Evolutionary conservation across 2,888 invertebrate genomes (phyloP).

Genomic region (Tetropium fuscum): DNA sequence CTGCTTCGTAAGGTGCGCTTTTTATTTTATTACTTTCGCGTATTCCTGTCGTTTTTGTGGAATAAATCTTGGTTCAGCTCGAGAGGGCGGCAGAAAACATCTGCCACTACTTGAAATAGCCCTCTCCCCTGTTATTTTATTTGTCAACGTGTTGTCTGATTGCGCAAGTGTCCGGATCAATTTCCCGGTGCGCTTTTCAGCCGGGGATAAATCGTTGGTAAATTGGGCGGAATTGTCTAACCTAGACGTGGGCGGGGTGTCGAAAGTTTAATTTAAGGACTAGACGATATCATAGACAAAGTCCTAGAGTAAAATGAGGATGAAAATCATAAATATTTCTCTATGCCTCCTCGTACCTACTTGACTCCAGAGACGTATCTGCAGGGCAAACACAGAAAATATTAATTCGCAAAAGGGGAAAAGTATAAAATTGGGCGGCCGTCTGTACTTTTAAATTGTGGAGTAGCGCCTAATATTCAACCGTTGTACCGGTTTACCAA

Average conservation of each 20-base stretch:
- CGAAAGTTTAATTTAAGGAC: too few relatives aligned
- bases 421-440: too few relatives aligned
- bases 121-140: background rate
- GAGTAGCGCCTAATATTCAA: too few relatives aligned
- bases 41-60: background rate
- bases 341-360: too few relatives aligned
- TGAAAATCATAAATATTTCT: too few relatives aligned
- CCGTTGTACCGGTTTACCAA: background rate
- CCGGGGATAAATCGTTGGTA: background rate
- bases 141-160: background rate
- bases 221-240: background rate
- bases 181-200: slow-evolving; percentile 6
- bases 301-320: too few relatives aligned
- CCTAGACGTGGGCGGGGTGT: background rate
- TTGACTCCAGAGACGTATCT: too few relatives aligned
- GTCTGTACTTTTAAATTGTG: too few relatives aligned
- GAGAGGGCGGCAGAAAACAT: background rate
- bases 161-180: background rate
- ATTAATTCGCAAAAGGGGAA: too few relatives aligned
- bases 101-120: background rate
- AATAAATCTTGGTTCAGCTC: background rate
- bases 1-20: slow-evolving; percentile 4
- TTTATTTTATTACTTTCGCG: background rate
- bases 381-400: too few relatives aligned
- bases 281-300: too few relatives aligned